Conservation (phyloP, 2,113 vertebrate species). For the Trematomus loennbergii region DNA sequence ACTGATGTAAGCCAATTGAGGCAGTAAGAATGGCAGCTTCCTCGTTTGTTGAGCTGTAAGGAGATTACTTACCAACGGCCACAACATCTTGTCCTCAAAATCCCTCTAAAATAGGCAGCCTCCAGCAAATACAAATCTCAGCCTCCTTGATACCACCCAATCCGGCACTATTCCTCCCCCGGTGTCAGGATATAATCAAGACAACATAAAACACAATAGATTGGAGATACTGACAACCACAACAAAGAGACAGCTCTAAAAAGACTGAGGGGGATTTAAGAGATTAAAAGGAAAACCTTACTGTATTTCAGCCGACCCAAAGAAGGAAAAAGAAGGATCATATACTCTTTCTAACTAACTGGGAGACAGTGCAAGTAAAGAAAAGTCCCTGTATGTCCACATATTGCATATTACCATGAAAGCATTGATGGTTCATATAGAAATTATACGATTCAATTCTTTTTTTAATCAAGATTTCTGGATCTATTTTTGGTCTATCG, state of each 20-base stretch:
- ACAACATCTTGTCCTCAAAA: slow-evolving; percentile 68
- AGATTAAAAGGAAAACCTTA: slow-evolving; percentile 24
- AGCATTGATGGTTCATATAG: neutral
- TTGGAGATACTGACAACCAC: slow-evolving; percentile 29
- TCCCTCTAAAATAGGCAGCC: slow-evolving; percentile 56
- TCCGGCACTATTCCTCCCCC: slow-evolving; percentile 28
- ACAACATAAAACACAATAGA: slow-evolving; percentile 47
- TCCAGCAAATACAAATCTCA: slow-evolving; percentile 63
- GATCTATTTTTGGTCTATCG: no score
- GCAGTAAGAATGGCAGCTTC: slow-evolving; percentile 50
- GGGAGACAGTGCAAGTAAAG: neutral
- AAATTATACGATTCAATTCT: neutral
- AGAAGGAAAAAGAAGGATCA: neutral
- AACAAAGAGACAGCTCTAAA: slow-evolving; percentile 34
- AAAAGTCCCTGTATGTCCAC: neutral
- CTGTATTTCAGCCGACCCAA: slow-evolving; percentile 7
- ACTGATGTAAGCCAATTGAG: slow-evolving; percentile 62
- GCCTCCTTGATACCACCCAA: slow-evolving; percentile 53
- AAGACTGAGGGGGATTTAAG: slow-evolving; percentile 6
- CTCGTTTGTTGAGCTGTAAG: slow-evolving; percentile 72
- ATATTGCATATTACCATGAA: neutral
- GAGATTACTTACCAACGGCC: slow-evolving; percentile 68
- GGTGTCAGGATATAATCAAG: slow-evolving; percentile 60
- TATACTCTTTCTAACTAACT: neutral
- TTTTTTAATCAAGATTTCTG: no score